These are phyloP conservation scores for Scolanthus callimorphus DNA, from an alignment of 92 coral and sea anemone genomes.

Conservation along the genomic window DNA sequence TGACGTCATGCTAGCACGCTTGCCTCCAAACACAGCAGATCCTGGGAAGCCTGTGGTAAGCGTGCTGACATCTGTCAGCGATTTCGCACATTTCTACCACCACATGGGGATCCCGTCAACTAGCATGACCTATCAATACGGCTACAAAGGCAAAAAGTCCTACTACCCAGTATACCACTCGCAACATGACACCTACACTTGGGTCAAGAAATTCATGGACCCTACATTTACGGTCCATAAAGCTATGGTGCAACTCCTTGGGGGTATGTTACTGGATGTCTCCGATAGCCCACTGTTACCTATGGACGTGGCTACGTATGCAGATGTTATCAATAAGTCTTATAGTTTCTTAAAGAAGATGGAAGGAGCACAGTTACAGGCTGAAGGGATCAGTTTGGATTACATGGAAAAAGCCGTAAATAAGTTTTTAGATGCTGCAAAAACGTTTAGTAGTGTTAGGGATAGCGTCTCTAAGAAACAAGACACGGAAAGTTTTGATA, in stretches of 20 bases:
- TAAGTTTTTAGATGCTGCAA: conserved; percentile 38
- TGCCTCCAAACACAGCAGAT: conserved; percentile 17
- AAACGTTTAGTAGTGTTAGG: conserved; percentile 31
- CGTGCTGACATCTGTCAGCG: conserved; percentile 59
- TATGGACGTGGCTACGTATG: conserved; percentile 46
- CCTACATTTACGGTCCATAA: conserved; percentile 60
- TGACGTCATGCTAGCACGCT: conserved; percentile 57
- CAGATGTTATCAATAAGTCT: conserved; percentile 29
- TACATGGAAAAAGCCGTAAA: conserved; percentile 41
- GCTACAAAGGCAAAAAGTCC: conserved; percentile 29
- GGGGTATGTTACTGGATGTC: conserved; percentile 52
- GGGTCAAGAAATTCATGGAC: conserved; percentile 63
- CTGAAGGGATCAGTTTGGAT: conserved; percentile 19
- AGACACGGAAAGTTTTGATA: conserved; percentile 25
- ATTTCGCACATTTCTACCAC: too few species aligned
- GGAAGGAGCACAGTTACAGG: conserved; percentile 10
- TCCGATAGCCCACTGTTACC: conserved; percentile 46
- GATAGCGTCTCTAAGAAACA: conserved; percentile 6
- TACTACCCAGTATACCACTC: conserved; percentile 74
- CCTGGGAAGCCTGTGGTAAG: conserved; percentile 27
- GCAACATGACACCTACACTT: conserved; percentile 63
- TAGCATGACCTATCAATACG: conserved; percentile 49
- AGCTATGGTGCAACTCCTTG: conserved; percentile 48
- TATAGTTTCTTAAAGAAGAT: conserved; percentile 12
- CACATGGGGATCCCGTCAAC: too few species aligned